Evolutionary conservation across 2,888 invertebrate genomes (phyloP).

Genomic region (Yponomeuta evonymella): DNA sequence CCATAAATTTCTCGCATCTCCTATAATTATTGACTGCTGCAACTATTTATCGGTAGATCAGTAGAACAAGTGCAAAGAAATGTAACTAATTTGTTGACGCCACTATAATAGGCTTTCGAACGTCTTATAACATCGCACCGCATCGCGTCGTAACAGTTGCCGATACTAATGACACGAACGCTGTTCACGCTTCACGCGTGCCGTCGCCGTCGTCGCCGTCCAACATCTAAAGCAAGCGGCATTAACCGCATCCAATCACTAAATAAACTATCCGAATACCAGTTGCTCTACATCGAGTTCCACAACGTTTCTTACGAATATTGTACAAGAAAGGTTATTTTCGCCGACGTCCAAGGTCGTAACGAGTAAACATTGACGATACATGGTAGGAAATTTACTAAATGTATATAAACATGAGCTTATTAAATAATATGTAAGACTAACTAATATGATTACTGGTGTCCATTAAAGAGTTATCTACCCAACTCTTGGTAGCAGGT

Average conservation of each 20-base stretch:
- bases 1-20: neutral
- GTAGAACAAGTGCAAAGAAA: neutral
- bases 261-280: slow-evolving; percentile 1
- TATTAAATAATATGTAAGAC: slow-evolving; percentile 9
- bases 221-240: neutral
- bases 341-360: slow-evolving; percentile 37
- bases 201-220: neutral
- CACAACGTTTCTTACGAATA: slow-evolving; percentile 31
- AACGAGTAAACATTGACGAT: slow-evolving; percentile 33
- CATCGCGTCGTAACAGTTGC: neutral
- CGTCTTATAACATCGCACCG: neutral
- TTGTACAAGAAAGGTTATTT: slow-evolving; percentile 43
- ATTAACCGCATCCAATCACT: slow-evolving; percentile 14
- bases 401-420: slow-evolving; percentile 21
- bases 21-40: neutral
- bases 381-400: slow-evolving; percentile 26
- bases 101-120: neutral
- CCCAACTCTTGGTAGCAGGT: no score
- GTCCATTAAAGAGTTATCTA: no score
- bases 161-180: slow-evolving; percentile 11
- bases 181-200: slow-evolving; percentile 8
- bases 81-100: neutral
- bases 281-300: slow-evolving; percentile 7
- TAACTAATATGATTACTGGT: neutral
- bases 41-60: neutral